Evolutionary conservation across 2,888 invertebrate genomes (phyloP).

Genomic region (Synergus laeviventris): DNA sequence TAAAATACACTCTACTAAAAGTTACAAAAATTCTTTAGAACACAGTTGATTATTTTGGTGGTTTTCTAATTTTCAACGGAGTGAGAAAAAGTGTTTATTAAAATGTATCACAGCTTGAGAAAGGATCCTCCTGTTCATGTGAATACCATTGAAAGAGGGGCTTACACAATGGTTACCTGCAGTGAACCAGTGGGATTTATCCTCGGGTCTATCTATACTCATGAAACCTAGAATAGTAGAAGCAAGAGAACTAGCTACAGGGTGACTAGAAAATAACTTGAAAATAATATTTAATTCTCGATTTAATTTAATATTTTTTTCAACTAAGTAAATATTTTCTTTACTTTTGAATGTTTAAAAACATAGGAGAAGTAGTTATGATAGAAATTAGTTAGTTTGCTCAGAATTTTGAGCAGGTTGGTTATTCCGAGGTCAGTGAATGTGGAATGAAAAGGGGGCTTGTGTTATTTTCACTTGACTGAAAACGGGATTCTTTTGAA

Average conservation of each 20-base stretch:
- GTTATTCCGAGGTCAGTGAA: background rate
- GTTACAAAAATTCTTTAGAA: too few relatives aligned
- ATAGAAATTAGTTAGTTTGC: background rate
- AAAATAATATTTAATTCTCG: too few relatives aligned
- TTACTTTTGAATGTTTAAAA: background rate
- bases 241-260: background rate
- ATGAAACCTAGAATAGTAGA: too few relatives aligned
- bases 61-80: background rate
- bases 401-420: background rate
- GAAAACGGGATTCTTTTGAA: background rate
- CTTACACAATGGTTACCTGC: background rate
- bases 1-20: too few relatives aligned
- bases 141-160: background rate
- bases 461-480: slow-evolving; percentile 6
- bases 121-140: background rate
- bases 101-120: background rate
- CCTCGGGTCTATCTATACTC: background rate
- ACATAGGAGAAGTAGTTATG: background rate
- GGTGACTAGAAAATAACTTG: background rate
- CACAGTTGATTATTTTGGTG: background rate
- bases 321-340: too few relatives aligned
- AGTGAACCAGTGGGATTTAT: slow-evolving; percentile 3
- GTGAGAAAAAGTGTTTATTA: background rate
- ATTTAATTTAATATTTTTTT: background rate
- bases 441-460: background rate